Evolutionary conservation across 1,140 invertebrate genomes (phyloP).

Genomic region (Heliconius eleuchia): DNA sequence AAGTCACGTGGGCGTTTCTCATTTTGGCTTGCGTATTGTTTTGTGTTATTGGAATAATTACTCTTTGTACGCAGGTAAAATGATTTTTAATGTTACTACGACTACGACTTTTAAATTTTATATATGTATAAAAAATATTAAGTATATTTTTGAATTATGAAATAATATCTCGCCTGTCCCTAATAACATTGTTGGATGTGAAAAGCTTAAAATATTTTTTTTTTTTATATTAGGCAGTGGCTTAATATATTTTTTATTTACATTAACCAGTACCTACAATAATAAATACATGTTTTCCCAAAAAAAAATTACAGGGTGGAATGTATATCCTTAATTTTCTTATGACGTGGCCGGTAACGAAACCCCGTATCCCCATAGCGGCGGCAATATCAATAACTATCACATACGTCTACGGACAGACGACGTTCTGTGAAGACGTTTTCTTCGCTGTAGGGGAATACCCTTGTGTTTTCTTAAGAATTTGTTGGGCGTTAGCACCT

Average conservation of each 20-base stretch:
- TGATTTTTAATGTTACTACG: background rate
- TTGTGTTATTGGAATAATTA: conserved; percentile 62
- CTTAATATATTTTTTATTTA: too few species aligned
- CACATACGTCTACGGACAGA: conserved; percentile 65
- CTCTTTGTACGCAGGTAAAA: conserved; percentile 64
- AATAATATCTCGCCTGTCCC: too few species aligned
- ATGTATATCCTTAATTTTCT: conserved; percentile 64
- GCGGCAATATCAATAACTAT: conserved; percentile 45
- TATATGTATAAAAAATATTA: background rate
- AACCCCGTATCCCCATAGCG: conserved; percentile 48
- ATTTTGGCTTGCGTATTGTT: conserved; percentile 57
- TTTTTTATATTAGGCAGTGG: too few species aligned
- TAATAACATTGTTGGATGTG: too few species aligned
- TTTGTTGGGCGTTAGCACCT: conserved; percentile 65
- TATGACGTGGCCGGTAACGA: conserved; percentile 61
- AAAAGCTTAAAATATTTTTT: too few species aligned
- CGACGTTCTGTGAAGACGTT: conserved; percentile 65
- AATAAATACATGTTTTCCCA: too few species aligned
- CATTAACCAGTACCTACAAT: background rate
- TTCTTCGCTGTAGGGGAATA: conserved; percentile 67
- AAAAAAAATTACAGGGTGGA: conserved; percentile 51
- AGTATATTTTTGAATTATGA: background rate
- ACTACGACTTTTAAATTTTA: background rate
- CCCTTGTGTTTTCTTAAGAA: conserved; percentile 61
- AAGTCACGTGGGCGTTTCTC: conserved; percentile 66